Evolutionary conservation across 2,797 vertebrate species (phyloP).

Genomic region (Hirundo rustica): DNA sequence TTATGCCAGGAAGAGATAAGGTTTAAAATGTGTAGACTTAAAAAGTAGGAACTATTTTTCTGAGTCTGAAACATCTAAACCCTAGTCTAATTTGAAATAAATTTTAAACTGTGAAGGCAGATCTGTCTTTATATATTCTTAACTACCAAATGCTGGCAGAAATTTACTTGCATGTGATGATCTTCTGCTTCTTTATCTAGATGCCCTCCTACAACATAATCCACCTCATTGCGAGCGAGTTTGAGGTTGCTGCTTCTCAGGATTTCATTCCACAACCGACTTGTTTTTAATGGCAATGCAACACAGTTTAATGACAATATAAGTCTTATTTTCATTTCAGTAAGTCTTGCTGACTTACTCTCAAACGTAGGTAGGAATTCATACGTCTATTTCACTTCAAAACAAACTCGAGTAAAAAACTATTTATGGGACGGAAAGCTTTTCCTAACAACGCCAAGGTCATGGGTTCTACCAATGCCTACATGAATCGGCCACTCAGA

Average conservation of each 20-base stretch:
- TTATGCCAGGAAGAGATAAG: background rate
- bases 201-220: background rate
- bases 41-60: background rate
- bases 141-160: background rate
- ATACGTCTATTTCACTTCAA: accelerated
- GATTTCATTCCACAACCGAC: background rate
- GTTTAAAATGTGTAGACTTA: background rate
- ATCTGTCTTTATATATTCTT: background rate
- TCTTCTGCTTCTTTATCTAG: background rate
- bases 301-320: too few relatives aligned
- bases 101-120: background rate
- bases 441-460: background rate
- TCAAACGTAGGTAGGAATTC: background rate
- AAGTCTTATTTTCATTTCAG: background rate
- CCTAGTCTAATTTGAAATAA: background rate
- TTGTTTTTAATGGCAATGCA: background rate
- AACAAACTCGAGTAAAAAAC: background rate
- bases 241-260: background rate
- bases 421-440: background rate
- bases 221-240: background rate
- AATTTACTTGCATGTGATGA: background rate
- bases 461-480: background rate
- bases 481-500: background rate
- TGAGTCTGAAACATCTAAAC: background rate
- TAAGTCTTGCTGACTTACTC: background rate